Conservation (phyloP, 2,113 vertebrate species). For the Pristiophorus japonicus region DNA sequence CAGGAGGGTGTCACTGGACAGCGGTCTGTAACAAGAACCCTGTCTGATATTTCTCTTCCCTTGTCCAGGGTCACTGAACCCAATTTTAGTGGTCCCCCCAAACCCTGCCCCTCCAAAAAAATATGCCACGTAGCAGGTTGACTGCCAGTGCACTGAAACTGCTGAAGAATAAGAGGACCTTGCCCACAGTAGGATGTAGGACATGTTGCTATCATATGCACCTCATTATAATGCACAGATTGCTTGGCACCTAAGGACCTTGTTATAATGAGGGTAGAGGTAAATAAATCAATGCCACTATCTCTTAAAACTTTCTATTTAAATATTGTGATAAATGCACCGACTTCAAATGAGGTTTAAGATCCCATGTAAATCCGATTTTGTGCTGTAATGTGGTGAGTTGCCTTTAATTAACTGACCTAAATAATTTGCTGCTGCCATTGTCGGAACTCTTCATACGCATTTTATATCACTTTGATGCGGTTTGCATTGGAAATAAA, state of each 20-base stretch:
- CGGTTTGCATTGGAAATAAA: not conserved
- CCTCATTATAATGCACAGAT: slow-evolving; percentile 35
- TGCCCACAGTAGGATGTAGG: not conserved
- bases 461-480: slow-evolving; percentile 23
- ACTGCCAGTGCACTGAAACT: not conserved
- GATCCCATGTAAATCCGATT: slow-evolving; percentile 1
- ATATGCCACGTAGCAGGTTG: not conserved
- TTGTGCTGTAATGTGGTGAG: not conserved
- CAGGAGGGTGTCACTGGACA: too few relatives aligned
- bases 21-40: not conserved
- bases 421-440: slow-evolving; percentile 19
- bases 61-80: not conserved
- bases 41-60: not conserved
- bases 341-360: slow-evolving; percentile 12
- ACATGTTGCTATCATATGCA: slow-evolving; percentile 11
- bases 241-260: not conserved
- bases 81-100: not conserved
- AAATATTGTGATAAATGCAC: slow-evolving; percentile 21
- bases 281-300: slow-evolving; percentile 29
- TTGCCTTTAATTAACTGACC: slow-evolving; percentile 28
- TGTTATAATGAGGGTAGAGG: slow-evolving; percentile 33
- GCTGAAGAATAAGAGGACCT: not conserved
- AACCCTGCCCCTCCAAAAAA: too few relatives aligned
- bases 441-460: slow-evolving; percentile 9
- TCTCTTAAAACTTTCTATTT: slow-evolving; percentile 35